Conservation (phyloP, 1,140 invertebrate species). For the Eubasilissa regina region DNA sequence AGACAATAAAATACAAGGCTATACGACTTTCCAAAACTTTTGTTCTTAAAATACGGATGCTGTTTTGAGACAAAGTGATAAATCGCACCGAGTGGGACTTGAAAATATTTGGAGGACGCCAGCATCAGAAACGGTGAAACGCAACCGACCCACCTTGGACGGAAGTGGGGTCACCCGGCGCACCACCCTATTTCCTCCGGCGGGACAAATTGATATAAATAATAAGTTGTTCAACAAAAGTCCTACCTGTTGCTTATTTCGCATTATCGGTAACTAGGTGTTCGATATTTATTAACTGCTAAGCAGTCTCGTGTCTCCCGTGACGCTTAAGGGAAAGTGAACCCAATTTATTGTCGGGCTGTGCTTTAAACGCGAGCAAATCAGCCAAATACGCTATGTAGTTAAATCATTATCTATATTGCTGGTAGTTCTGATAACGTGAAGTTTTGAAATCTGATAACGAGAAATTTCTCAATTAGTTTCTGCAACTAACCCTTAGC, state of each 20-base stretch:
- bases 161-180: neutral
- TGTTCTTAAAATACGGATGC: neutral
- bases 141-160: neutral
- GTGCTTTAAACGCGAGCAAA: neutral
- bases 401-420: neutral
- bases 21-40: no score
- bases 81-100: no score
- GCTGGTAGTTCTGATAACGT: neutral
- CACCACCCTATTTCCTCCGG: neutral
- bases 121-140: neutral
- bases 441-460: neutral
- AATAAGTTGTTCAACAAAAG: slow-evolving; percentile 13
- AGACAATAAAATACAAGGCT: neutral
- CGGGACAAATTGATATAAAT: slow-evolving; percentile 33
- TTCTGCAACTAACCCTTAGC: no score
- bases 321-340: slow-evolving; percentile 51
- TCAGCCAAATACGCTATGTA: neutral
- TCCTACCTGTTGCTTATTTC: slow-evolving; percentile 42
- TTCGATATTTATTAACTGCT: slow-evolving; percentile 45
- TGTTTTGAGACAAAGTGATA: neutral
- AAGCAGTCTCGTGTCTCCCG: slow-evolving; percentile 25
- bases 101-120: neutral
- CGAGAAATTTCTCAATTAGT: neutral
- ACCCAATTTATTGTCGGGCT: slow-evolving; percentile 6
- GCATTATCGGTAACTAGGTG: neutral